phyloP scores from a whole-genome alignment of 2,113 vertebrate species.

The Bufo gargarizans region DNA sequence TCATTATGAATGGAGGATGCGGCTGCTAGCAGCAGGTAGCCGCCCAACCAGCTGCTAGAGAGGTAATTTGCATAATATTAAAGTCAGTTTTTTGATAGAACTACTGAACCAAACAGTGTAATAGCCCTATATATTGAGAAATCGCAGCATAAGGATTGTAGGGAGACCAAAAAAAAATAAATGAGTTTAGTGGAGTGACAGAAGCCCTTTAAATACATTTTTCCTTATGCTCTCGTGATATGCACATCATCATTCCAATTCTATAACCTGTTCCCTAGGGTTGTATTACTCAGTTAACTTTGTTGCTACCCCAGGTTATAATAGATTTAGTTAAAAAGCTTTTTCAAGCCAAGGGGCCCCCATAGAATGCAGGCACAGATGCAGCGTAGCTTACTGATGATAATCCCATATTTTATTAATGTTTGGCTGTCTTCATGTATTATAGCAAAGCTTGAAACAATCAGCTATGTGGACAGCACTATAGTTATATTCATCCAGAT shows the following conservation, averaged over 20 bases:
- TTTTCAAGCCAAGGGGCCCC: not conserved
- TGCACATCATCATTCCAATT: not conserved
- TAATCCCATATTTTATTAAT: conserved; percentile 14
- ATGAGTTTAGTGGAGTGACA: no score
- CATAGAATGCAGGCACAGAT: conserved; percentile 3
- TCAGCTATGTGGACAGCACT: not conserved
- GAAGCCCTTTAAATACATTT: no score
- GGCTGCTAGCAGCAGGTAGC: no score
- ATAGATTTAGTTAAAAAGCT: conserved; percentile 5
- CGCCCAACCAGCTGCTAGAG: no score
- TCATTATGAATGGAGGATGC: no score
- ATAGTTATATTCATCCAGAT: not conserved
- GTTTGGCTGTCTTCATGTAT: not conserved
- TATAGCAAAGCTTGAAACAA: not conserved
- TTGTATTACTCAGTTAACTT: conserved; percentile 1
- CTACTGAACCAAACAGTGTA: no score
- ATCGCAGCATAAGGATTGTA: no score
- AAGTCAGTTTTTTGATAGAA: no score
- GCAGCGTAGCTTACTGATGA: not conserved
- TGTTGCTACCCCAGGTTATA: not conserved
- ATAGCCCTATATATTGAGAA: no score
- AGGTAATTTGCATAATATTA: no score
- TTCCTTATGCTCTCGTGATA: not conserved
- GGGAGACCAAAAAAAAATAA: no score
- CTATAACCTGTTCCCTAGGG: not conserved